Conservation (phyloP, 2,888 invertebrate species). For the Andrena trimmerana region DNA sequence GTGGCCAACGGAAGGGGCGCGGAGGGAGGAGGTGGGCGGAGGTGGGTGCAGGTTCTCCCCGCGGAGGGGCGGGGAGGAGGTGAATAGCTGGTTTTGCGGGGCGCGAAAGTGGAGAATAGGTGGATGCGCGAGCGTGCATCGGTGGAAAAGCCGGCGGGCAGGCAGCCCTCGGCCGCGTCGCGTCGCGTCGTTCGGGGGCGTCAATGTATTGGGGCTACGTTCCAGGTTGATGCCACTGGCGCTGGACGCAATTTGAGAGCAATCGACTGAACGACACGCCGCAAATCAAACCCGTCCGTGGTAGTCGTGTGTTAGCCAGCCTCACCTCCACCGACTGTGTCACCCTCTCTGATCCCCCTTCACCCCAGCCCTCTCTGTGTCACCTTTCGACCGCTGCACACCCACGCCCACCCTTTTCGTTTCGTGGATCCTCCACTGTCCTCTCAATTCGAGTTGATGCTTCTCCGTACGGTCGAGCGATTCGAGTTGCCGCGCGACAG, state of each 20-base stretch:
- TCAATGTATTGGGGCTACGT: slow-evolving; percentile 63
- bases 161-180: slow-evolving; percentile 22
- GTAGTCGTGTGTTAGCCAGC: slow-evolving; percentile 63
- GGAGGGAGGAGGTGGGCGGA: background rate
- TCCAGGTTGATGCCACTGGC: slow-evolving; percentile 76
- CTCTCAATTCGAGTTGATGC: slow-evolving; percentile 78
- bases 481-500: slow-evolving; percentile 76
- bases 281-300: slow-evolving; percentile 82
- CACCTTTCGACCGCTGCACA: slow-evolving; percentile 24
- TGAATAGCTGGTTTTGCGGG: slow-evolving; percentile 25
- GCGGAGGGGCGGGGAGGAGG: background rate
- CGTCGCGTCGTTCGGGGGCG: slow-evolving; percentile 38
- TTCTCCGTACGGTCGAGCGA: slow-evolving; percentile 71
- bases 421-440: slow-evolving; percentile 51
- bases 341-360: slow-evolving; percentile 24
- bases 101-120: slow-evolving; percentile 38
- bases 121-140: slow-evolving; percentile 39
- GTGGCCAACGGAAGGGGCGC: slow-evolving; percentile 18
- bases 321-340: slow-evolving; percentile 57
- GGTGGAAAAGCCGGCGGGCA: slow-evolving; percentile 45
- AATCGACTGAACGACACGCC: slow-evolving; percentile 84
- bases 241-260: slow-evolving; percentile 83
- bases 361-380: slow-evolving; percentile 35
- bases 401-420: slow-evolving; percentile 46
- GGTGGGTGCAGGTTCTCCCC: background rate